A percentile compares a stretch with the other conserved stretches of the same genome.
Conservation (phyloP, 2,888 invertebrate species). For the Chironomus riparius region DNA sequence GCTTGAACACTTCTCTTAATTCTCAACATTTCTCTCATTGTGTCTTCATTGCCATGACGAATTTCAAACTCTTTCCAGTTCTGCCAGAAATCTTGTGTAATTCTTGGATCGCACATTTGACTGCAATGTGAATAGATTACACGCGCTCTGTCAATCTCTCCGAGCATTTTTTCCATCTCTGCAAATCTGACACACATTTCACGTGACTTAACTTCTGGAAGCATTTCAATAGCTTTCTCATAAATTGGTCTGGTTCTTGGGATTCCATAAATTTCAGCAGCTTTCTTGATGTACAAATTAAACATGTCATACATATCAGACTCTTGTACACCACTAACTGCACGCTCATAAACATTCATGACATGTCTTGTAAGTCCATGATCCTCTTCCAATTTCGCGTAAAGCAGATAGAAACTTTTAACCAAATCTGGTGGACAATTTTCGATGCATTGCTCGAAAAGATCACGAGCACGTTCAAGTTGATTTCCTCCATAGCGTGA, state of each 20-base stretch:
- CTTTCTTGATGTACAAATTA: slow-evolving; percentile 96
- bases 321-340: slow-evolving; percentile 82
- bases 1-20: slow-evolving; percentile 97
- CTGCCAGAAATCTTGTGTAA: slow-evolving; percentile 92
- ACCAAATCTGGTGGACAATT: slow-evolving; percentile 93
- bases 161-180: slow-evolving; percentile 96
- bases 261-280: slow-evolving; percentile 94
- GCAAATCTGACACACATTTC: slow-evolving; percentile 96
- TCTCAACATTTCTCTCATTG: slow-evolving; percentile 96
- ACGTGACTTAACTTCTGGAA: slow-evolving; percentile 81
- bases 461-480: slow-evolving; percentile 90
- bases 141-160: slow-evolving; percentile 94
- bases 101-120: slow-evolving; percentile 98
- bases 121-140: slow-evolving; percentile 95
- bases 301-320: slow-evolving; percentile 97
- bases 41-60: slow-evolving; percentile 97
- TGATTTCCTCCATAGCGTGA: slow-evolving; percentile 92
- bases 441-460: slow-evolving; percentile 99
- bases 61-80: slow-evolving; percentile 99
- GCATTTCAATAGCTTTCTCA: slow-evolving; percentile 90
- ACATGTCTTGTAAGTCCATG: slow-evolving; percentile 96
- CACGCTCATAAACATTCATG: slow-evolving; percentile 97
- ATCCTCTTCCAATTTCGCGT: slow-evolving; percentile 97
- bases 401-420: slow-evolving; percentile 86
- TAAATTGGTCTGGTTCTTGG: slow-evolving; percentile 96